phyloP scores from a whole-genome alignment of 2,113 vertebrate genomes.

The Oenanthe oenanthe region DNA sequence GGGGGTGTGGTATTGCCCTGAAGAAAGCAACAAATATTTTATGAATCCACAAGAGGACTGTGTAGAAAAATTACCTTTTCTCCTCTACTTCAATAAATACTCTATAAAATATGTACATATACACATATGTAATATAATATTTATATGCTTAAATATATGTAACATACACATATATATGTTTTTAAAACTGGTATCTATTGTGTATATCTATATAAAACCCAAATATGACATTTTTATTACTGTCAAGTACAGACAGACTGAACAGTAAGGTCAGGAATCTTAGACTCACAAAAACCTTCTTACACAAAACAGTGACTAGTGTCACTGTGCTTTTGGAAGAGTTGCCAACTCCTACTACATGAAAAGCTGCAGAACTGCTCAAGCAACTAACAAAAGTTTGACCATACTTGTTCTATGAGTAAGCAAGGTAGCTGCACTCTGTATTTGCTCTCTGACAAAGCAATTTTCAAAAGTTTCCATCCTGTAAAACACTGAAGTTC shows the following conservation, averaged over 20 bases:
- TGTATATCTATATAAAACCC: background rate
- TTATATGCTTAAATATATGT: background rate
- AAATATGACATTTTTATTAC: background rate
- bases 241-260: background rate
- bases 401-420: background rate
- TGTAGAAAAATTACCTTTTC: background rate
- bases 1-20: conserved; percentile 96
- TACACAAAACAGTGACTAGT: background rate
- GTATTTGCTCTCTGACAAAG: background rate
- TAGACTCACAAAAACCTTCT: background rate
- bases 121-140: background rate
- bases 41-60: background rate
- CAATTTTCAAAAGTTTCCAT: background rate
- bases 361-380: background rate
- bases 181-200: background rate
- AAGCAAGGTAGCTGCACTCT: background rate
- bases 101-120: background rate
- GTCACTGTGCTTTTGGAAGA: background rate
- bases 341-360: background rate
- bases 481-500: background rate
- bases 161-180: background rate
- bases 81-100: background rate
- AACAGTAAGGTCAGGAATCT: background rate
- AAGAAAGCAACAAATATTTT: conserved; percentile 7
- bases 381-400: background rate